phyloP scores from a whole-genome alignment of 1,140 invertebrate species.

The Saccostrea echinata region DNA sequence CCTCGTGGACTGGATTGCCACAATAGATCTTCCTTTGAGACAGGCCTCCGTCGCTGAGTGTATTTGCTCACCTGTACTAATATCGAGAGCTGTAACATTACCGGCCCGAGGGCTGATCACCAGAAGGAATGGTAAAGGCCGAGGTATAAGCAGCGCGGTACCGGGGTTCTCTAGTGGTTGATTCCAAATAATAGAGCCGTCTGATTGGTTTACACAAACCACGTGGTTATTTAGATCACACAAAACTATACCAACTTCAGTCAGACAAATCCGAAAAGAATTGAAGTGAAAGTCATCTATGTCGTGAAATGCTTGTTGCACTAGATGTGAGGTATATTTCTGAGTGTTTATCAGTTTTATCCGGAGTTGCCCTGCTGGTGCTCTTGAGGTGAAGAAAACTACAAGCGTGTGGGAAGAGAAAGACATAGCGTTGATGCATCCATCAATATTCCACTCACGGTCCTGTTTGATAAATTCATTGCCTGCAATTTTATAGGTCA shows the following conservation, averaged over 20 bases:
- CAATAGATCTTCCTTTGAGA: background rate
- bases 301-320: background rate
- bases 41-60: background rate
- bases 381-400: background rate
- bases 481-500: slow-evolving; percentile 1
- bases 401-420: background rate
- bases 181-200: background rate
- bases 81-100: background rate
- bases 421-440: background rate
- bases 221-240: background rate
- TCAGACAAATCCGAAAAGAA: background rate
- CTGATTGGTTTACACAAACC: background rate
- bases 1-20: background rate
- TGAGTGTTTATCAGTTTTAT: background rate
- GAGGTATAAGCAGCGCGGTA: background rate
- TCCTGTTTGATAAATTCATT: background rate
- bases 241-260: background rate
- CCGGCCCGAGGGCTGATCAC: background rate
- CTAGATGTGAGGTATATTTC: background rate
- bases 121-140: background rate
- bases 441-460: background rate
- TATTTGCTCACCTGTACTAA: background rate
- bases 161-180: background rate
- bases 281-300: background rate
- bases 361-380: background rate